Conservation (phyloP, 2,113 vertebrate genomes). For the Carassius carassius region DNA sequence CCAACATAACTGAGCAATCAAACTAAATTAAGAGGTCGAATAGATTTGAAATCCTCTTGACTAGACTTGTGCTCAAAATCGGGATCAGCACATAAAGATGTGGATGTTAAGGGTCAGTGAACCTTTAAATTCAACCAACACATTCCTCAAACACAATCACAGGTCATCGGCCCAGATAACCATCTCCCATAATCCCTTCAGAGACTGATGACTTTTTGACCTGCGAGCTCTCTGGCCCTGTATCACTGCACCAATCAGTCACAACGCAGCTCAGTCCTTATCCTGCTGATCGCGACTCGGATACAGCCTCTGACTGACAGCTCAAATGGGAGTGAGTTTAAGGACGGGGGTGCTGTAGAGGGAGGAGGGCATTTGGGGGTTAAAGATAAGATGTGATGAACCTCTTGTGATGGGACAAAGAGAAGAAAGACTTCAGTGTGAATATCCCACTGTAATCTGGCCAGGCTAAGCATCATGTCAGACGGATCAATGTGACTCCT, state of each 20-base stretch:
- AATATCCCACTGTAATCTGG: conserved; percentile 22
- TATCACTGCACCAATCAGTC: conserved; percentile 43
- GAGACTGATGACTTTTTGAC: conserved; percentile 63
- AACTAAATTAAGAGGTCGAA: not conserved
- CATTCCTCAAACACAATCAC: conserved; percentile 42
- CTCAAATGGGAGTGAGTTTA: conserved; percentile 30
- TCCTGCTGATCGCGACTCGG: conserved; percentile 46
- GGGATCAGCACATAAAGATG: conserved; percentile 28
- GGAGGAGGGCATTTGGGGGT: conserved; percentile 28
- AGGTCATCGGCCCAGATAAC: conserved; percentile 59
- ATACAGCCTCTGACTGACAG: conserved; percentile 51
- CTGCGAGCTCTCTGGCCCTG: conserved; percentile 39
- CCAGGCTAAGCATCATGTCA: not conserved
- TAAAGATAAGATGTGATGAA: conserved; percentile 33
- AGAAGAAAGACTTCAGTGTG: conserved; percentile 33
- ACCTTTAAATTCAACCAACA: conserved; percentile 30
- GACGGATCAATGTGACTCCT: conserved; percentile 9
- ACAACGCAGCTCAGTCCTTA: conserved; percentile 24
- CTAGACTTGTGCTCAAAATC: not conserved
- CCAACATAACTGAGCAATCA: not conserved
- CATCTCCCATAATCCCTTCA: conserved; percentile 67
- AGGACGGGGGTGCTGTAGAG: not conserved
- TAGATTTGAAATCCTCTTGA: not conserved
- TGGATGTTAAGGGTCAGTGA: conserved; percentile 43
- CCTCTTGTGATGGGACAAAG: conserved; percentile 17